Conservation (phyloP, 1,140 invertebrate species). For the Aphaenogaster rudis region DNA sequence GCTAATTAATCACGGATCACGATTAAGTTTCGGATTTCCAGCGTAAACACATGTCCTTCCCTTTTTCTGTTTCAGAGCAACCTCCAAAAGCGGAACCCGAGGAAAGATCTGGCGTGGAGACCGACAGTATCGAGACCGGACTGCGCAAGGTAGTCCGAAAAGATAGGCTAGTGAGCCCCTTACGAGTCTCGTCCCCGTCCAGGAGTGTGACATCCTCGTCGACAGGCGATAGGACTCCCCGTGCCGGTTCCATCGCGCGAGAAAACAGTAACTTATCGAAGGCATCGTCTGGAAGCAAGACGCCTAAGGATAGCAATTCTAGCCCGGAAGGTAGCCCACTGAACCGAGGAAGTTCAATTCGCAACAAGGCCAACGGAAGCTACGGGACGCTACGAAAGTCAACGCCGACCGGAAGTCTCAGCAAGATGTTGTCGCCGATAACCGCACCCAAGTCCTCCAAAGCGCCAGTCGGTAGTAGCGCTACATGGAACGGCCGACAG, state of each 20-base stretch:
- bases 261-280: conserved; percentile 88
- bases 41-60: conserved; percentile 9
- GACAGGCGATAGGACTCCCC: conserved; percentile 83
- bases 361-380: conserved; percentile 61
- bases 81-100: conserved; percentile 82
- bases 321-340: conserved; percentile 83
- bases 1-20: background rate
- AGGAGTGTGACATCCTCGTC: conserved; percentile 84
- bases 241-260: conserved; percentile 86
- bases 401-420: conserved; percentile 84
- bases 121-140: conserved; percentile 90
- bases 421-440: conserved; percentile 80
- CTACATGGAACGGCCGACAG: conserved; percentile 91
- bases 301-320: conserved; percentile 82
- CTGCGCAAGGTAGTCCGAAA: conserved; percentile 86
- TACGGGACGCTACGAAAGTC: conserved; percentile 80
- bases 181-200: conserved; percentile 86
- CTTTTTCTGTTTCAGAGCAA: conserved; percentile 80
- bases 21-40: background rate
- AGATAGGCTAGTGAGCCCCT: conserved; percentile 86
- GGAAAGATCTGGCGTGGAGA: conserved; percentile 88
- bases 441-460: conserved; percentile 71
- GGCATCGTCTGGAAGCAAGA: conserved; percentile 79
- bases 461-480: conserved; percentile 84
- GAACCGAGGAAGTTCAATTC: conserved; percentile 76